These are phyloP conservation scores for Numida meleagris DNA, from an alignment of 2,113 vertebrate genomes.

Conservation along the genomic window DNA sequence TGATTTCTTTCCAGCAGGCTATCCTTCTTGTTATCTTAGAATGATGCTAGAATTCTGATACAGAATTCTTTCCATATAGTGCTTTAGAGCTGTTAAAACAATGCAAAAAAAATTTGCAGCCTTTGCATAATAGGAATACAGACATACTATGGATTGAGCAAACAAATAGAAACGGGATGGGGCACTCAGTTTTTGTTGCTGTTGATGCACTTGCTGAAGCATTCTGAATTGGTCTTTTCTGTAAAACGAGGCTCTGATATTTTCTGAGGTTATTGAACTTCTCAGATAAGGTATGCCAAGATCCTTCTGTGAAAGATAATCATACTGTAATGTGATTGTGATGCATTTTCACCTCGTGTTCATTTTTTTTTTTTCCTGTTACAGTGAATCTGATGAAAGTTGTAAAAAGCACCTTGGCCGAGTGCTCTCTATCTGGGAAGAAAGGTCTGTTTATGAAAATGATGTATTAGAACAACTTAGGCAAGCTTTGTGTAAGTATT, in stretches of 20 bases:
- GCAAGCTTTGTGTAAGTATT: slow-evolving; percentile 91
- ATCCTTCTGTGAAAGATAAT: background rate
- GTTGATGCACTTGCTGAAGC: background rate
- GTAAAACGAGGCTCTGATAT: background rate
- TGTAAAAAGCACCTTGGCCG: slow-evolving; percentile 95
- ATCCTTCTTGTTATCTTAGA: background rate
- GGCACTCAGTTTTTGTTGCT: background rate
- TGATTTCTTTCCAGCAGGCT: background rate
- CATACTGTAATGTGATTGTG: background rate
- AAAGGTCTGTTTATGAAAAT: slow-evolving; percentile 96
- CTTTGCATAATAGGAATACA: background rate
- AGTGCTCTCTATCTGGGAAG: slow-evolving; percentile 97
- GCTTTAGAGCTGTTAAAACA: background rate
- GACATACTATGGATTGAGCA: background rate
- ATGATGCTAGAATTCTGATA: background rate
- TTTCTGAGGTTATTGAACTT: background rate
- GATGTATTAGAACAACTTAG: slow-evolving; percentile 93
- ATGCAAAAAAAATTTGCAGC: background rate
- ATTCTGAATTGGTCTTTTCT: background rate
- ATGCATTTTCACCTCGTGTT: background rate
- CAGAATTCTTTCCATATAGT: background rate
- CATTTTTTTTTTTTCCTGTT: slow-evolving; percentile 21
- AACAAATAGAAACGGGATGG: background rate
- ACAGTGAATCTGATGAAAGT: slow-evolving; percentile 93
- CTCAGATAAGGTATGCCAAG: background rate